Evolutionary conservation across 2,797 vertebrate genomes (phyloP), one percentile per base, ranked within the genome.

Genomic region (Etheostoma perlongum): DNA sequence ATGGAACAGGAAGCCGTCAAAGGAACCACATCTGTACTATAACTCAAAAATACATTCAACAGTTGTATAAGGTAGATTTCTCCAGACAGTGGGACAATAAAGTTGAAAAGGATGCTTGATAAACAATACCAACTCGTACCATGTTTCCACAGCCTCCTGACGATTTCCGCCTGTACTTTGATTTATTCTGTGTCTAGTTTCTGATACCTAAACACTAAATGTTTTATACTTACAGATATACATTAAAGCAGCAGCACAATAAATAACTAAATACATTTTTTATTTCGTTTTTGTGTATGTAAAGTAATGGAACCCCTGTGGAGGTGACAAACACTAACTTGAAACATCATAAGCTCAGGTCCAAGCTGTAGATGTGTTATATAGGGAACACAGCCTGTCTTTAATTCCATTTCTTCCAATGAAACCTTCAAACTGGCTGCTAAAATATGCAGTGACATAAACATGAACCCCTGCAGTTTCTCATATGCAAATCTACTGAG

Each of bases 1-100:
- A 58, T 68, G 53, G 47, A 55, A 61, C 60, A 65, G 77, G 51
- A 71, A 76, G 58, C 54, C 21, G 1, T 57, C 54, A 66, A 62
- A 75, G 23, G 21, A 79, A 54, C 57, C 53, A 47, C 36, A 49
- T 66, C 48, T 57, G 21, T 47, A 51, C 59, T 36, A 57, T 57
- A 65, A 66, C n/a, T 62, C 51, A 48, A 62, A 18, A 27, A 66
- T 67, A 59, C 30, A 67, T 51, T 40, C 4, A 4, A 72, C 46
- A 67, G 55, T 18, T 75, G 53, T 59, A 58, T 14, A 44, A 12
- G 16, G 19, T 51, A 36, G 6, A 30, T 49, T 52, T 76, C 72
- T 27, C 30, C 74, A 46, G 15, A 71, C 30, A 52, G 42, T n/a
- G 36, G 42, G 23, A 55, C 36, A 62, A 25, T 33, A 25, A 14